Evolutionary conservation across 2,113 vertebrate genomes (phyloP), one percentile per base, ranked within the genome.

Genomic region (Hoplias malabaricus): DNA sequence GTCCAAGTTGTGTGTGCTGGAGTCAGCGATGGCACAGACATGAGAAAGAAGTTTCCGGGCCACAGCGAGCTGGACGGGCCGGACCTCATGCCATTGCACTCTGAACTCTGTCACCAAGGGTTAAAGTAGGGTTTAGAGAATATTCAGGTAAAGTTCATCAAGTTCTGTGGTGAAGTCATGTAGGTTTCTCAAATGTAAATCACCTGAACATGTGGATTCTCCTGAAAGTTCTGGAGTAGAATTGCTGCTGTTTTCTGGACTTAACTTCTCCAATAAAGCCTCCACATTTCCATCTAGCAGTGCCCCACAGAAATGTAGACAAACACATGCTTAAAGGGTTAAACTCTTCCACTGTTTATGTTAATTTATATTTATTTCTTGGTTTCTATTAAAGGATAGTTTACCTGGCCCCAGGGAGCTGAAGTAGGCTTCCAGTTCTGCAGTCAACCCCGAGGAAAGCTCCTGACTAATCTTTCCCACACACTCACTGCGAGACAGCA

Each of bases 21-120:
- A 98, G 83, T 99, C 98, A 4, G 98, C 98, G 38, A 99, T 98
- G 25, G 97, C 98, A 78, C 96, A 99, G 80, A 99, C 94, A 0
- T 99, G 96, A 33, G 98, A 99, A 46, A 99, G 92, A 63, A 99
- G 90, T 87, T 99, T 99, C 86, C 98, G 94, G 7, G 98, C 98
- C 85, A 98, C 96, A 0, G 96, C 96, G 68, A 99, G 88, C 90
- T 99, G 98, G 85, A 97, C 94, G 14, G 98, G 96, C 62, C 93
- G 93, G n/a, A 96, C 87, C 48, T 93, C 89, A 27, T 89, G 92
- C 48, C 93, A 93, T 69, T 95, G 93, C 61, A 90, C 82, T 0
- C 75, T 84, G 70, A 88, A 93, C 80, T 92, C 93, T 93, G 66
- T 54, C 0, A 67, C 29, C 25, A 2, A 5, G 1, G 2, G 23